phyloP scores from a whole-genome alignment of 2,113 vertebrate species.

The Labeo catla region DNA sequence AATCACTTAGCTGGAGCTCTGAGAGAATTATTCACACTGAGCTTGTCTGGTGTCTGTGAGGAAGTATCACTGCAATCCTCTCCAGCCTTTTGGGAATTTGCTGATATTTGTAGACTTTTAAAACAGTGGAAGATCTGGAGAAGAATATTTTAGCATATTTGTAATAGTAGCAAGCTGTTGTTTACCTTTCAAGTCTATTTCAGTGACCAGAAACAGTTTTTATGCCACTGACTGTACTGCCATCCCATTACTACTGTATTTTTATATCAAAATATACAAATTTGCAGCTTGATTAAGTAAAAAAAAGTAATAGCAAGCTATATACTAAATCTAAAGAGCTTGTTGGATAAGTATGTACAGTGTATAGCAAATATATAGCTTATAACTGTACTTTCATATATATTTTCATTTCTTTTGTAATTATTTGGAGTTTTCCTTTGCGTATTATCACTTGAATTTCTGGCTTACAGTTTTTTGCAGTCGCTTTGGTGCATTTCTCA shows the following conservation, averaged over 20 bases:
- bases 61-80: neutral
- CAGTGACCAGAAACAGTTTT: neutral
- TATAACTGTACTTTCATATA: neutral
- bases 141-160: neutral
- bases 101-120: slow-evolving; percentile 2
- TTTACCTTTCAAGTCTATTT: neutral
- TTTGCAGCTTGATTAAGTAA: neutral
- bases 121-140: neutral
- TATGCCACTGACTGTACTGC: neutral
- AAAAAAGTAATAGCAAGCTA: neutral
- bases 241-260: neutral
- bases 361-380: neutral
- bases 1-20: slow-evolving; percentile 25
- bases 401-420: neutral
- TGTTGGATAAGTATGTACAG: neutral
- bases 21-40: slow-evolving; percentile 37
- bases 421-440: neutral
- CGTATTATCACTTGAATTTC: neutral
- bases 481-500: no score
- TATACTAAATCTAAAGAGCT: neutral
- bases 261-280: neutral
- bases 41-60: slow-evolving; percentile 31
- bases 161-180: slow-evolving; percentile 17
- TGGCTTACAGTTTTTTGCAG: neutral
- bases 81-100: neutral